Percentiles rank a stretch among this genome's conserved stretches.
Evolutionary conservation across 2,888 invertebrate species (phyloP).

Genomic region (Polietes domitor): DNA sequence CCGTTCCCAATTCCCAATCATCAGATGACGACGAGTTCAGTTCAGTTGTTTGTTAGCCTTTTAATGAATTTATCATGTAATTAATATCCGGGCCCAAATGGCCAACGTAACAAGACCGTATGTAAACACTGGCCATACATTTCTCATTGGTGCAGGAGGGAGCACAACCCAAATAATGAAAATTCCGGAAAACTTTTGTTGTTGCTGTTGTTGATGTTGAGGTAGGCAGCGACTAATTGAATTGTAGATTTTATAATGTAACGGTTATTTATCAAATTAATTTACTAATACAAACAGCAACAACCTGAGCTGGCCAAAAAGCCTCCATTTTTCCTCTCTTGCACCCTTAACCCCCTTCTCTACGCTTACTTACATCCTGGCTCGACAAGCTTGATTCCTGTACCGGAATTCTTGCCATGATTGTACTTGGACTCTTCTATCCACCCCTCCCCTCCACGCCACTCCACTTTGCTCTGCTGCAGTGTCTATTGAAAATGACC

Average conservation of each 20-base stretch:
- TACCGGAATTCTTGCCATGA: not conserved
- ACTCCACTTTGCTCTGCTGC: not conserved
- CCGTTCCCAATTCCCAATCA: conserved; percentile 7
- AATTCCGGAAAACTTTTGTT: conserved; percentile 17
- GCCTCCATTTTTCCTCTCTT: not conserved
- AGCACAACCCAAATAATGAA: not conserved
- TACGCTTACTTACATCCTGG: too few species aligned
- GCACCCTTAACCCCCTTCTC: not conserved
- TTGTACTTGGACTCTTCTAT: not conserved
- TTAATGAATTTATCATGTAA: conserved; percentile 29
- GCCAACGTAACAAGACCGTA: not conserved
- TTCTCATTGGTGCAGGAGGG: not conserved
- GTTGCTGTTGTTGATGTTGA: not conserved
- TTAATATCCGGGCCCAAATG: conserved; percentile 10
- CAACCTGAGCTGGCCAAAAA: not conserved
- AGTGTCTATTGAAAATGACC: not conserved
- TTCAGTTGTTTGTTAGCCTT: not conserved
- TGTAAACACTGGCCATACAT: not conserved
- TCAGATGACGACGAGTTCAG: not conserved
- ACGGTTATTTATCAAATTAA: conserved; percentile 58
- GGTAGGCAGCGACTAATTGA: conserved; percentile 57
- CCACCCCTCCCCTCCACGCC: not conserved
- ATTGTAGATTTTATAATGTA: conserved; percentile 53
- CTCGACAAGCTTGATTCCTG: not conserved
- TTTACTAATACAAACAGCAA: conserved; percentile 37